Evolutionary conservation across 2,888 invertebrate genomes (phyloP).

Genomic region (Rhimphoctona megacephalus): DNA sequence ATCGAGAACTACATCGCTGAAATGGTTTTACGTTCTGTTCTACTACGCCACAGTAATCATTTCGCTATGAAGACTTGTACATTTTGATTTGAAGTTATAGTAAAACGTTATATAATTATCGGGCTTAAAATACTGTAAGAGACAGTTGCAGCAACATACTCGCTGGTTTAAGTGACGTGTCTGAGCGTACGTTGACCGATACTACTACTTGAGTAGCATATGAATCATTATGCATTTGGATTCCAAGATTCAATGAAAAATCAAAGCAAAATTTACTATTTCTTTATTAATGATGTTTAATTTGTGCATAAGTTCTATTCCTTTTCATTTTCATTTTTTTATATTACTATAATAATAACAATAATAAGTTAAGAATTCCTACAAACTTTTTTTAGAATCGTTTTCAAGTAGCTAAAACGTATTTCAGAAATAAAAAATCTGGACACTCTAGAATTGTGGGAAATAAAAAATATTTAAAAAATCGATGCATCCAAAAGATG

Average conservation of each 20-base stretch:
- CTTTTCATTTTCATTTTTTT: no score
- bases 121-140: constrained; percentile 4
- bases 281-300: not conserved
- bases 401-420: no score
- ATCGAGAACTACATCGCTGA: constrained; percentile 36
- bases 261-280: not conserved
- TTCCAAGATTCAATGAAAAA: not conserved
- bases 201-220: constrained; percentile 4
- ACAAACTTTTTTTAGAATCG: no score
- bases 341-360: no score
- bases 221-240: not conserved
- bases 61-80: not conserved
- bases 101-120: not conserved
- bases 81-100: not conserved
- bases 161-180: not conserved
- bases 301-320: no score
- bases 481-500: no score
- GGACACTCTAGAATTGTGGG: no score
- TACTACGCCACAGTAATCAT: constrained; percentile 7
- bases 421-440: no score
- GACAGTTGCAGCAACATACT: not conserved
- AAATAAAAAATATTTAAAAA: no score
- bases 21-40: constrained; percentile 35
- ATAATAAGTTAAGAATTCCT: no score
- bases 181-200: constrained; percentile 29